A percentile compares a stretch with the other conserved stretches of the same genome.
These are phyloP conservation scores for Lepilemur septentrionalis DNA, from an alignment of 2,797 vertebrate species.

Conservation along the genomic window DNA sequence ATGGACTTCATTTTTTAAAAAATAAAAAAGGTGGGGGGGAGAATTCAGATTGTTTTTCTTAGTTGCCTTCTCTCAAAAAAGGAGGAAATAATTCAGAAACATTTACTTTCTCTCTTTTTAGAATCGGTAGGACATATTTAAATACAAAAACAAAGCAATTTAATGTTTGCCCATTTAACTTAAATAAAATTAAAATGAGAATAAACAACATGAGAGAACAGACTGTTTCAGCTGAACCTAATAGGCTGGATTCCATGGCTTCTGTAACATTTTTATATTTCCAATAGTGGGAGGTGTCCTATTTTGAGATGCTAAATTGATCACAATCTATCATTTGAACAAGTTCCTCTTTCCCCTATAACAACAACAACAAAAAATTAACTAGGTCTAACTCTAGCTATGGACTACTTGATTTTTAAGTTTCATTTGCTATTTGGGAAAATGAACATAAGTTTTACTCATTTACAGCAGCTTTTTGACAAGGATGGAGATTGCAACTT, in stretches of 20 bases:
- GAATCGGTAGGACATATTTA: neutral
- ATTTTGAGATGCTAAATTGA: constrained; percentile 22
- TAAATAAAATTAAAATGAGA: constrained; percentile 34
- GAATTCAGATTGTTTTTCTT: constrained; percentile 8
- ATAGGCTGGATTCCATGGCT: neutral
- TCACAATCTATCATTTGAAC: neutral
- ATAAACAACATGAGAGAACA: constrained; percentile 8
- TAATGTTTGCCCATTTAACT: neutral
- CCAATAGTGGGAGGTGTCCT: neutral
- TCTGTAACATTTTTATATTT: constrained; percentile 26
- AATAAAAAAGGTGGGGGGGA: neutral
- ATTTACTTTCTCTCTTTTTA: neutral
- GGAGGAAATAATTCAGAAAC: neutral
- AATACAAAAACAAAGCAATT: neutral
- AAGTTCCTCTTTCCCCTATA: constrained; percentile 17
- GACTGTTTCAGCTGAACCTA: neutral
- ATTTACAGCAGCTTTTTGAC: constrained; percentile 59
- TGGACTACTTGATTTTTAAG: constrained; percentile 67
- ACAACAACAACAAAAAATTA: neutral
- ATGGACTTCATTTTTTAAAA: constrained; percentile 24
- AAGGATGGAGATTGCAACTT: constrained; percentile 35
- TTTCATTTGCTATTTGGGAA: constrained; percentile 70
- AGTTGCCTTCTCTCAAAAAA: neutral
- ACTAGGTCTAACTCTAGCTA: constrained; percentile 47
- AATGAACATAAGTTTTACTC: constrained; percentile 48